Evolutionary conservation across 2,888 invertebrate genomes (phyloP).

Genomic region (Nomada ruficornis): DNA sequence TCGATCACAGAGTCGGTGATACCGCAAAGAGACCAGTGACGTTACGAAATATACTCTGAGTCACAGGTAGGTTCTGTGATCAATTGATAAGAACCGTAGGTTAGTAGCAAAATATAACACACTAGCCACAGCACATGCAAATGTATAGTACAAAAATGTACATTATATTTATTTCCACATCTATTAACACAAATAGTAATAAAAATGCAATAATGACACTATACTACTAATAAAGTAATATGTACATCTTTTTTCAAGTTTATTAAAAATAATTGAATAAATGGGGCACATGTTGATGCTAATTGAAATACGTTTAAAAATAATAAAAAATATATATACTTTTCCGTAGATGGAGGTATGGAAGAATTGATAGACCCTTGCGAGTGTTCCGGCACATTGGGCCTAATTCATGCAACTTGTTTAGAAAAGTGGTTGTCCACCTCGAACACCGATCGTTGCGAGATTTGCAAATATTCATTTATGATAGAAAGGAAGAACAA

Average conservation of each 20-base stretch:
- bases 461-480: slow-evolving; percentile 86
- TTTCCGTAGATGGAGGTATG: slow-evolving; percentile 77
- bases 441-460: slow-evolving; percentile 85
- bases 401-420: slow-evolving; percentile 85
- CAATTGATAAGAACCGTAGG: slow-evolving; percentile 1
- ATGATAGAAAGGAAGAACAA: slow-evolving; percentile 82
- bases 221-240: no score
- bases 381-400: slow-evolving; percentile 86
- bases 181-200: no score
- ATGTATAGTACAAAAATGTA: background rate
- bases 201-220: no score
- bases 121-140: background rate
- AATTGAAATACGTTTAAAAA: background rate
- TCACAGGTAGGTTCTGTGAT: slow-evolving; percentile 5
- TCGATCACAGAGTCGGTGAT: slow-evolving; percentile 3
- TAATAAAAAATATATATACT: background rate
- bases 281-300: background rate
- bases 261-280: background rate
- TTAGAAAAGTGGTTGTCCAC: slow-evolving; percentile 86
- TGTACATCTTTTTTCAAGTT: no score
- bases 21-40: slow-evolving; percentile 6
- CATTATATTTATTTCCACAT: background rate
- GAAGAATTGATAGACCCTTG: slow-evolving; percentile 86
- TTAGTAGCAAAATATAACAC: background rate
- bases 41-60: slow-evolving; percentile 7